Evolutionary conservation across 2,113 vertebrate species (phyloP).

Genomic region (Myiopsitta monachus): DNA sequence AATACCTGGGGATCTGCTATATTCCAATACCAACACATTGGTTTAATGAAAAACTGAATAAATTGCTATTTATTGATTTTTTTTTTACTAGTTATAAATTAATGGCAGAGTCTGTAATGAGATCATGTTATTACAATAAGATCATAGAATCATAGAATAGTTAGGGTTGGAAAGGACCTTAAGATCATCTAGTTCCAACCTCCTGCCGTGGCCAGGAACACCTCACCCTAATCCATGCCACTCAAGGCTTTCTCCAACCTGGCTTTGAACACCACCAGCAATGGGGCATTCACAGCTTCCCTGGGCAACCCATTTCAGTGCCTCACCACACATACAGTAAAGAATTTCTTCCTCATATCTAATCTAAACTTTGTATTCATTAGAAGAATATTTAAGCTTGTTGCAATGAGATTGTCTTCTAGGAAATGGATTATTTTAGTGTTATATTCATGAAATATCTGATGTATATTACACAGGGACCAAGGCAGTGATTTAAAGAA

Average conservation of each 20-base stretch:
- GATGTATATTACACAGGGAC: background rate
- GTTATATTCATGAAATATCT: background rate
- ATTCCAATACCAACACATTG: background rate
- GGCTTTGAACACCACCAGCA: no score
- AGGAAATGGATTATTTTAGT: background rate
- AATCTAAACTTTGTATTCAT: background rate
- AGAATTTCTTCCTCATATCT: no score
- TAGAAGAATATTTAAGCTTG: background rate
- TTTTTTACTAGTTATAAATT: background rate
- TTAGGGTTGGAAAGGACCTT: no score
- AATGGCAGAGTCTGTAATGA: background rate
- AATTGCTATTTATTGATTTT: background rate
- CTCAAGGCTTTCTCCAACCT: no score
- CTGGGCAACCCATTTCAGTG: no score
- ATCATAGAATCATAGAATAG: background rate
- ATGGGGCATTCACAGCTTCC: no score
- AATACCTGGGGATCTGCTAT: background rate
- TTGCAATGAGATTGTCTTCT: background rate
- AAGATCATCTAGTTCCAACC: no score
- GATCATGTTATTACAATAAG: background rate
- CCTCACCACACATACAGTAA: no score
- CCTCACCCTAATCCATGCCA: no score
- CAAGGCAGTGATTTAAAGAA: background rate
- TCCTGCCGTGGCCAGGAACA: no score
- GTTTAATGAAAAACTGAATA: conserved; percentile 9